Percentiles rank a stretch among this genome's conserved stretches.
These are phyloP conservation scores for Falco biarmicus DNA, from an alignment of 2,797 vertebrate genomes.

Conservation along the genomic window DNA sequence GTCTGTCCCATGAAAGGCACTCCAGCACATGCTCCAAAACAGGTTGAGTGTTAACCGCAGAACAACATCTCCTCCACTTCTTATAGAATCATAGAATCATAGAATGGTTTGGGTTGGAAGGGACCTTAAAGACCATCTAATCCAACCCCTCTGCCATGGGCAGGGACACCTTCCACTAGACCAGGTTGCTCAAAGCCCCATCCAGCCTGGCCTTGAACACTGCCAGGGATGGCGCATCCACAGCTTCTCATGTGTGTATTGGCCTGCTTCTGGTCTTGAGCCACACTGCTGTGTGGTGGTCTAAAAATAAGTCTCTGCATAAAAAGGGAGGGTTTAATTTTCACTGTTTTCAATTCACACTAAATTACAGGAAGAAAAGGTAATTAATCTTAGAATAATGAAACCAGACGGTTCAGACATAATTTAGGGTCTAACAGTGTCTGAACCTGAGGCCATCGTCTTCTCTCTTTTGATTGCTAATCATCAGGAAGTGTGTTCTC, in stretches of 20 bases:
- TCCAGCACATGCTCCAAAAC: background rate
- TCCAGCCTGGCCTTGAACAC: no score
- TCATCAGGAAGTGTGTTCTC: background rate
- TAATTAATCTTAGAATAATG: background rate
- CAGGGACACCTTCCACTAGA: no score
- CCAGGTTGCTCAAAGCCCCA: no score
- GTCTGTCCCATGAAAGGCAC: background rate
- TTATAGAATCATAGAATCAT: no score
- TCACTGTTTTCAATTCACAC: background rate
- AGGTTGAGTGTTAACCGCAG: background rate
- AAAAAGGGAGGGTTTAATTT: background rate
- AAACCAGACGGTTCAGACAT: background rate
- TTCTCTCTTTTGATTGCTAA: slow-evolving; percentile 12
- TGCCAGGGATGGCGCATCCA: no score
- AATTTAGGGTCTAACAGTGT: background rate
- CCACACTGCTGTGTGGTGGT: no score
- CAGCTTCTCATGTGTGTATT: background rate
- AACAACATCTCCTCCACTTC: background rate
- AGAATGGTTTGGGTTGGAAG: no score
- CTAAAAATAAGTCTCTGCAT: background rate
- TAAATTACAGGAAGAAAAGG: background rate
- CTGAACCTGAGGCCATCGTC: background rate
- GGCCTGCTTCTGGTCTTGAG: background rate
- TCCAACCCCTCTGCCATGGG: no score
- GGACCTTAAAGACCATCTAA: no score